These are phyloP conservation scores for Gymnobelideus leadbeateri DNA, from an alignment of 2,113 vertebrate genomes.

Conservation along the genomic window DNA sequence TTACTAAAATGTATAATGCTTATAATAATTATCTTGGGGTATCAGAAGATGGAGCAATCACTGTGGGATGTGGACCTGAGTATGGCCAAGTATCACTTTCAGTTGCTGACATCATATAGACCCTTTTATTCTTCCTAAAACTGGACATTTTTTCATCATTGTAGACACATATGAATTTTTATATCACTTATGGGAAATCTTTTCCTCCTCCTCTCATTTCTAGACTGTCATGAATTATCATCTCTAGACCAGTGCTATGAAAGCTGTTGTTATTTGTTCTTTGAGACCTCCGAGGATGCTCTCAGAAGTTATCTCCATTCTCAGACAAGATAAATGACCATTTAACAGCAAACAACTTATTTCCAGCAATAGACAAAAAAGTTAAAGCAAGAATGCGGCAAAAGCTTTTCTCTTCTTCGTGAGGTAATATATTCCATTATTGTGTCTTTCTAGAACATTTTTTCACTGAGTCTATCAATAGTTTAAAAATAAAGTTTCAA, in stretches of 20 bases:
- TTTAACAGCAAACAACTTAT: neutral
- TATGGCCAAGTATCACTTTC: no score
- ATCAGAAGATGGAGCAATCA: neutral
- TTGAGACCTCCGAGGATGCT: neutral
- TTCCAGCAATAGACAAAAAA: neutral
- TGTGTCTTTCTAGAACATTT: neutral
- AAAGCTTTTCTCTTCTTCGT: neutral
- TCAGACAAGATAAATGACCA: conserved; percentile 1
- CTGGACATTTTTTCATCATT: neutral
- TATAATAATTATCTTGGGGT: neutral
- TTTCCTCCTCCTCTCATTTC: neutral
- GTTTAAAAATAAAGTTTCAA: neutral
- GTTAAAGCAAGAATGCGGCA: neutral
- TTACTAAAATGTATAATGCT: conserved; percentile 1
- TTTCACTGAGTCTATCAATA: neutral
- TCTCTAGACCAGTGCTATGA: neutral
- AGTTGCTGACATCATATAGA: neutral
- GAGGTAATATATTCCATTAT: neutral
- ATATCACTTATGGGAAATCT: neutral
- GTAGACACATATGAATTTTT: neutral
- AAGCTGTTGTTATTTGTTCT: conserved; percentile 15
- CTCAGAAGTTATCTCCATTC: neutral
- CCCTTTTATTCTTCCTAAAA: conserved; percentile 7
- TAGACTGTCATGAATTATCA: neutral
- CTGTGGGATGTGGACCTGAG: neutral